phyloP scores from a whole-genome alignment of 2,113 vertebrate genomes.

The Geococcyx californianus region DNA sequence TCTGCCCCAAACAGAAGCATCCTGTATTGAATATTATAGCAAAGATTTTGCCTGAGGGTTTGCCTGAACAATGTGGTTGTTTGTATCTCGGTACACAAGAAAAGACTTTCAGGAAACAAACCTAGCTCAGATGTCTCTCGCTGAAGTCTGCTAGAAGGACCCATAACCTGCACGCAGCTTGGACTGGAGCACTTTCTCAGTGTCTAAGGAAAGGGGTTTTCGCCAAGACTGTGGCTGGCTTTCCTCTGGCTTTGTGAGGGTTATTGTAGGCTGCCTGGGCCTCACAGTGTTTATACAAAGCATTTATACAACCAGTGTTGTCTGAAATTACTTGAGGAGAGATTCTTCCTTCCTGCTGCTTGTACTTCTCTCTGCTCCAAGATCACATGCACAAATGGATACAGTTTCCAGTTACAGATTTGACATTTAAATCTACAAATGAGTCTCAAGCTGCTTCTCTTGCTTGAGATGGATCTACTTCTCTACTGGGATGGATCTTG shows the following conservation, averaged over 20 bases:
- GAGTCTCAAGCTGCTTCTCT: not conserved
- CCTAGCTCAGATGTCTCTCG: not conserved
- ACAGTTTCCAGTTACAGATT: not conserved
- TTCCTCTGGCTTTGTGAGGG: not conserved
- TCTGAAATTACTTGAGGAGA: not conserved
- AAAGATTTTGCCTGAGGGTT: not conserved
- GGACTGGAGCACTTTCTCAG: not conserved
- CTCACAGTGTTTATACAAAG: not conserved
- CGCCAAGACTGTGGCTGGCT: not conserved
- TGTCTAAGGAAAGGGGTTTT: not conserved
- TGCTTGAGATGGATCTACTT: too few relatives aligned
- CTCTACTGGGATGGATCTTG: not conserved
- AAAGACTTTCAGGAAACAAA: not conserved
- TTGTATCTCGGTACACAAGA: not conserved
- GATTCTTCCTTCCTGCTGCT: not conserved
- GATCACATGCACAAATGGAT: accelerated
- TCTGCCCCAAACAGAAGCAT: not conserved
- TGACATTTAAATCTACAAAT: conserved; percentile 13
- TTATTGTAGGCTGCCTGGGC: not conserved
- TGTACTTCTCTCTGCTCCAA: not conserved
- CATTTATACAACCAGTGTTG: not conserved
- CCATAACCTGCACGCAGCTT: not conserved
- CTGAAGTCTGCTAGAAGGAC: not conserved
- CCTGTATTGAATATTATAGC: not conserved
- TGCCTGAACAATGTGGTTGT: not conserved